Percentiles rank a stretch among this genome's conserved stretches.
These are phyloP conservation scores for Hypanus sabinus DNA, from an alignment of 2,113 vertebrate species.

Conservation along the genomic window DNA sequence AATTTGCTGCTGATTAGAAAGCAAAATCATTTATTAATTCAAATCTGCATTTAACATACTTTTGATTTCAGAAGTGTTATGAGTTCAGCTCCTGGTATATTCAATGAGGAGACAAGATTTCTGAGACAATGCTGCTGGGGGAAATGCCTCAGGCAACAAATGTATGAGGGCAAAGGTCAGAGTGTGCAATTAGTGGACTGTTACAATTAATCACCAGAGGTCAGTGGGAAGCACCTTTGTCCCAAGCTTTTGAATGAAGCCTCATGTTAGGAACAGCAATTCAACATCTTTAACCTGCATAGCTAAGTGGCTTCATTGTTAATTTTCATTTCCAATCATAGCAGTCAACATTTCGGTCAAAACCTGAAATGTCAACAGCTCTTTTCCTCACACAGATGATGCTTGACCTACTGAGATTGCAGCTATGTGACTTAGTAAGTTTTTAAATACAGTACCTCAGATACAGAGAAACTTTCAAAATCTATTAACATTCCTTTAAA, in stretches of 20 bases:
- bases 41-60: neutral
- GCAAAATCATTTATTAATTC: neutral
- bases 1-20: neutral
- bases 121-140: neutral
- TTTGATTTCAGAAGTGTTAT: neutral
- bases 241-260: neutral
- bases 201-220: neutral
- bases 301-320: neutral
- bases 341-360: too few species aligned
- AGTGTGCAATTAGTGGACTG: neutral
- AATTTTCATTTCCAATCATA: too few species aligned
- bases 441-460: too few species aligned
- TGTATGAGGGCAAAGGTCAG: neutral
- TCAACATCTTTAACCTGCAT: neutral
- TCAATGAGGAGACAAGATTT: neutral
- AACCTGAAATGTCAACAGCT: too few species aligned
- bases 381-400: too few species aligned
- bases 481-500: too few species aligned
- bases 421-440: too few species aligned
- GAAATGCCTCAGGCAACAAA: neutral
- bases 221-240: neutral
- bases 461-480: too few species aligned
- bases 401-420: too few species aligned
- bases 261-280: neutral
- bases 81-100: neutral